phyloP scores from a whole-genome alignment of 2,113 vertebrate species.

The Elephantulus edwardii region DNA sequence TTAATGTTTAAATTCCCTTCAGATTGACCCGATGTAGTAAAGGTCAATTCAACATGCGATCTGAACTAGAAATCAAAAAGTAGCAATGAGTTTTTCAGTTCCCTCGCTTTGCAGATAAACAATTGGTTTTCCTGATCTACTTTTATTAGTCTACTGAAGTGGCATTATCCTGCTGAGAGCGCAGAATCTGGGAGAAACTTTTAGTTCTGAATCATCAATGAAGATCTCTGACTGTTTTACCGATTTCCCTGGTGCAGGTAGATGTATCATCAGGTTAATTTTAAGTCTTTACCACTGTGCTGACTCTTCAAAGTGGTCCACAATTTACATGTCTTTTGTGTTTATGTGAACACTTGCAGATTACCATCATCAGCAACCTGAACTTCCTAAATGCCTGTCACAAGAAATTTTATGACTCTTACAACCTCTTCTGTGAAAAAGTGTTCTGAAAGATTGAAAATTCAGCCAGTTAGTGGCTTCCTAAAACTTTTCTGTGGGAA shows the following conservation, averaged over 20 bases:
- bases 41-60: neutral
- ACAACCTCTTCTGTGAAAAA: conserved; percentile 51
- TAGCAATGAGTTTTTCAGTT: neutral
- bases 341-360: conserved; percentile 56
- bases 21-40: neutral
- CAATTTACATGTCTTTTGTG: conserved; percentile 73
- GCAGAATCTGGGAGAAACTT: conserved; percentile 46
- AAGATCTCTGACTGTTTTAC: conserved; percentile 55
- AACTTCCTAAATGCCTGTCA: conserved; percentile 33
- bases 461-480: conserved; percentile 33
- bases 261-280: conserved; percentile 63
- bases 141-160: conserved; percentile 35
- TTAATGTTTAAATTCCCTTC: conserved; percentile 6
- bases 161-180: conserved; percentile 33
- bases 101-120: conserved; percentile 21
- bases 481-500: neutral
- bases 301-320: conserved; percentile 60
- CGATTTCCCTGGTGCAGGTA: conserved; percentile 26
- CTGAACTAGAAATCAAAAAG: neutral
- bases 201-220: conserved; percentile 54
- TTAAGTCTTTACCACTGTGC: conserved; percentile 49
- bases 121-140: conserved; percentile 12
- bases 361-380: conserved; percentile 46
- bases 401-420: conserved; percentile 61
- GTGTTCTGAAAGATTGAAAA: conserved; percentile 54